Base-by-base conservation (phyloP, 2,888 invertebrate species). In the Tanytarsus gracilentus region DNA sequence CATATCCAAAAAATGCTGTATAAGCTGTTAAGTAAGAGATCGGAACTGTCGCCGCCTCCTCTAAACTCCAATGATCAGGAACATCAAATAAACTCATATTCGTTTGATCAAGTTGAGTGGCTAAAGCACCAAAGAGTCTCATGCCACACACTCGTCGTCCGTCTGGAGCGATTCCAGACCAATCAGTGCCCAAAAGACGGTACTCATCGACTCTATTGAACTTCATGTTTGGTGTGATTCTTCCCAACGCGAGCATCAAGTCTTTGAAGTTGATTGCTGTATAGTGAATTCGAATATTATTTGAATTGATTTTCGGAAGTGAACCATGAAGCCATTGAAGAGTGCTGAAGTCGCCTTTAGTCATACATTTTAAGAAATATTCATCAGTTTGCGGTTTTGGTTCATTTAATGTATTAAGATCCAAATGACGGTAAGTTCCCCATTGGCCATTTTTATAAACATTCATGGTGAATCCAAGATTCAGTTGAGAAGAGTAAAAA, bases 201-300 rank as follows among this genome's bases (percentile, higher is more conserved):
- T 83, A 82, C 65, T 85, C 80, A 3, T 75, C 71, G 29, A 77
- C 67, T 33, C 81, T 72, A 0, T 77, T 76, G 52, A 78, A 78
- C 0, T 85, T 84, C 1, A 86, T 82, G 70, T 92, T 91, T 0
- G 82, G 80, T n/a, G 86, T 83, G 1, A 93, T 79, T 70, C 88
- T 88, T 4, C 91, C 93, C 1, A 87, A 86, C 0, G 91, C 88
- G 1, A 88, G 77, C 93, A 94, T 92, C 1, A 94, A 77, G 70
- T 94, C 93, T 68, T 88, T 83, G 81, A 93, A 93, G 75, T 94
- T 94, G 30, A 94, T 71, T 0, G 89, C 79, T 0, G 87, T 73
- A 68, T 85, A 88, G 66, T 84, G 79, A 1, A 88, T 79, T 70
- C 79, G 69, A 21, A 77, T 71, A 83, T 84, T 77, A 7, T 50